phyloP scores from a whole-genome alignment of 2,888 invertebrate species.

The Ligdia adustata region DNA sequence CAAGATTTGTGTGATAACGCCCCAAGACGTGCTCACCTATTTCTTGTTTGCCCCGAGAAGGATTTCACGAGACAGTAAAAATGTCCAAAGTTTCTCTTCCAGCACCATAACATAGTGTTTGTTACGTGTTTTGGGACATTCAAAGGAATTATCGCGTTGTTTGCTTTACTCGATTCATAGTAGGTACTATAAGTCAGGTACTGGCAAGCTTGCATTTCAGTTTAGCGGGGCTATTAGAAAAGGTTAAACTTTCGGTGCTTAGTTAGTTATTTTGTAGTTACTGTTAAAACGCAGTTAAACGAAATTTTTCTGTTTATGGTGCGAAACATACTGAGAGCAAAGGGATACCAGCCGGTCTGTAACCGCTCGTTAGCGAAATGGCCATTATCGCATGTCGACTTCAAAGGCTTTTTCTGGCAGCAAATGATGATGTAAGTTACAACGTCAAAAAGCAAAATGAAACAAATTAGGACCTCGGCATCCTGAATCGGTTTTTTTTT shows the following conservation, averaged over 20 bases:
- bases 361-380: constrained; percentile 9
- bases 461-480: too few relatives aligned
- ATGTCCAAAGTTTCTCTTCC: constrained; percentile 60
- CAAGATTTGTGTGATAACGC: constrained; percentile 56
- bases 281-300: too few relatives aligned
- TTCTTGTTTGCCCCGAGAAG: constrained; percentile 48
- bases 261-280: constrained; percentile 3
- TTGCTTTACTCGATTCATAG: constrained; percentile 39
- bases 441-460: too few relatives aligned
- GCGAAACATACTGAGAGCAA: constrained; percentile 3
- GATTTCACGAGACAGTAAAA: constrained; percentile 61
- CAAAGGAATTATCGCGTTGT: constrained; percentile 52
- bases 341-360: constrained; percentile 1
- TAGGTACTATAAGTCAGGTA: constrained; percentile 19
- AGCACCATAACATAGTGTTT: constrained; percentile 56
- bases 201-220: constrained; percentile 15
- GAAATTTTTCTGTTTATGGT: constrained; percentile 9
- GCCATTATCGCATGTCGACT: constrained; percentile 1
- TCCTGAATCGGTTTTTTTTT: too few relatives aligned
- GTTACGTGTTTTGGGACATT: constrained; percentile 55
- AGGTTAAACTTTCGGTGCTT: constrained; percentile 1
- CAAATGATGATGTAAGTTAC: too few relatives aligned
- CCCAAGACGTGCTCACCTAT: constrained; percentile 44
- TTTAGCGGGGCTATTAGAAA: constrained; percentile 12
- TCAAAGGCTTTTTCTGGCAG: background rate